Evolutionary conservation across 2,113 vertebrate genomes (phyloP), one percentile per base, ranked within the genome.

Genomic region (Mobula birostris): DNA sequence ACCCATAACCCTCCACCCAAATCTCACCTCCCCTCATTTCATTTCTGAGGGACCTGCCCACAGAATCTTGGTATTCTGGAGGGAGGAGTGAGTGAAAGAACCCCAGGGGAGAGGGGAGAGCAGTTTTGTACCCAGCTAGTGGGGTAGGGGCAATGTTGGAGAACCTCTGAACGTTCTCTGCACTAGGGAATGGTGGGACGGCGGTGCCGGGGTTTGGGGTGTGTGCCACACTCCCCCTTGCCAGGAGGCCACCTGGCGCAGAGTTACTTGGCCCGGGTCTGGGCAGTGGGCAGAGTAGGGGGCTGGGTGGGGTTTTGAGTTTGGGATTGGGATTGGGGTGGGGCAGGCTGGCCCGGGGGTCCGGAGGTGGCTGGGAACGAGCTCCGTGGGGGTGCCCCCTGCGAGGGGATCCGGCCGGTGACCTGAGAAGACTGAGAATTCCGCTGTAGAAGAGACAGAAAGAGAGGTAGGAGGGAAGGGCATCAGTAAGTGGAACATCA

Each of bases 251-350:
- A 48, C 48, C 48, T 48, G 80, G 94, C 19, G 90, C 29, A 78
- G 87, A 91, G 94, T 96, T 95, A 97, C 79, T 96, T 97, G 72
- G 96, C 96, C 90, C 96, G 95, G n/a, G 96, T 95, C 94, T 95
- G 96, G 36, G 96, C 95, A 9, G 95, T 63, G 76, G 96, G 94
- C 14, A 15, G 66, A 68, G 66, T 8, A 5, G 66, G 66, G 66
- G 66, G 9, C 66, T 15, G 5, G 66, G 2, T 15, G 66, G 66
- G 66, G 66, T 48, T 48, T 48, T 2, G 48, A 48, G 48, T 48
- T 48, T 48, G 48, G 48, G 48, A 48, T 48, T 48, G 48, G 48
- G 48, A 4, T 48, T 48, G 48, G 48, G 48, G 48, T 48, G 48
- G 48, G 48, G 48, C 48, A 48, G 48, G 48, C 48, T 48, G 48